Base-by-base conservation (phyloP, 2,113 vertebrate genomes). In the Hippocampus mohnikei region DNA sequence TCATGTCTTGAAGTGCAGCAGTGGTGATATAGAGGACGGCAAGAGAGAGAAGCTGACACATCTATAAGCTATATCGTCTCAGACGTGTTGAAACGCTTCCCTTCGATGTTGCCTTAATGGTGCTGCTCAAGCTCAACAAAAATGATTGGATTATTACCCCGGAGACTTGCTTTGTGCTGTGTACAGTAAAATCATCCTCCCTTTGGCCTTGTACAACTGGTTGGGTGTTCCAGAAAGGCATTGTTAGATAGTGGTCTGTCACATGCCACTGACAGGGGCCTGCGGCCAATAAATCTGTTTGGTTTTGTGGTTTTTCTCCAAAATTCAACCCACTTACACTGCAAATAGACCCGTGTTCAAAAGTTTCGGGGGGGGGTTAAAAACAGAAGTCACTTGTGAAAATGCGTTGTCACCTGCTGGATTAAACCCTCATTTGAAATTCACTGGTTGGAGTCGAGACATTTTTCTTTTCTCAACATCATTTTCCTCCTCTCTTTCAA, bases 101-200 rank as follows among this genome's bases (percentile, higher is more conserved):
- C 13, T 46, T 13, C 44, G 73, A 82, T 77, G 75, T 77, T 79
- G 75, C 71, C 65, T 9, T 64, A 48, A 65, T 55, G 41, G 27
- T 73, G 76, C 48, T 69, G 73, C 71, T 72, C 27, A 71, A 77
- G 79, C 74, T 73, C 8, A 23, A 74, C 68, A 46, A 73, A 86
- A 82, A 70, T 78, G 81, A 86, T 85, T 75, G 77, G 76, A 74
- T 81, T 82, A 81, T 83, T 72, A 71, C 62, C 84, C 60, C 66
- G 12, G 75, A 76, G 77, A 80, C 67, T 3, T 25, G 56, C 29
- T 74, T 5, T 58, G 52, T 69, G 65, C 70, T n/a, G 18, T 8
- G 18, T 27, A 23, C 42, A 23, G 68, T 2, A 25, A 48, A 46
- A 71, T 46, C 23, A 20, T 52, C 53, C n/a, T 55, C 6, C 42